Percentiles rank a stretch among this genome's conserved stretches.
Conservation (phyloP, 2,113 vertebrate species). For the Aptenodytes patagonicus region DNA sequence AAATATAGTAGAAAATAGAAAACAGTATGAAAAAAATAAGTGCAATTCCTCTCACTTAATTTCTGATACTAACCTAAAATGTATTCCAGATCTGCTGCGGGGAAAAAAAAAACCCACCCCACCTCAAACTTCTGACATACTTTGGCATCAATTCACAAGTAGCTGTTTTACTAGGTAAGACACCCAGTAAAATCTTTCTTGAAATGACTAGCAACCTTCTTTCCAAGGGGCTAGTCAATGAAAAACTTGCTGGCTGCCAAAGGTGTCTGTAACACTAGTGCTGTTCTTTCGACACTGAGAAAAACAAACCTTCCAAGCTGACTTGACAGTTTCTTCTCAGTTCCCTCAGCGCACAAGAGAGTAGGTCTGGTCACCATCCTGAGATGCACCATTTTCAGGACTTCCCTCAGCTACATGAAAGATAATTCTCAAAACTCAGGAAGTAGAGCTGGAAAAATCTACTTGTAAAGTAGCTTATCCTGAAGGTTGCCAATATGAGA, state of each 20-base stretch:
- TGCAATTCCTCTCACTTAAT: background rate
- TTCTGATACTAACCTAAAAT: background rate
- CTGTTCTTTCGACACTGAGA: background rate
- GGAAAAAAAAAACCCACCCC: background rate
- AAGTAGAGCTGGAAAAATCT: background rate
- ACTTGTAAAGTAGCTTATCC: background rate
- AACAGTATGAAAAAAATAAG: background rate
- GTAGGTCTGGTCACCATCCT: background rate
- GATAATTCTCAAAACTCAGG: background rate
- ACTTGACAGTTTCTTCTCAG: background rate
- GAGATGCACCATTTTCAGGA: background rate
- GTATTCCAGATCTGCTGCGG: background rate
- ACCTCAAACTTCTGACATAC: background rate
- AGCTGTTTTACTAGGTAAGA: background rate
- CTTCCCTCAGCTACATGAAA: background rate
- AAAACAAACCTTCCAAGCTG: background rate
- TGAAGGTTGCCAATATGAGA: accelerated
- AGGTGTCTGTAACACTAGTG: background rate
- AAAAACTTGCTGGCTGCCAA: background rate
- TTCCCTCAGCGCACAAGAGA: background rate
- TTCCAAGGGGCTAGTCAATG: background rate
- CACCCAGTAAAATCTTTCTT: background rate
- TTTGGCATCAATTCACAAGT: background rate
- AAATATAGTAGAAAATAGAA: background rate
- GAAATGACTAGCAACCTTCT: background rate